Evolutionary conservation across 2,113 vertebrate genomes (phyloP).

Genomic region (Thomomys bottae): DNA sequence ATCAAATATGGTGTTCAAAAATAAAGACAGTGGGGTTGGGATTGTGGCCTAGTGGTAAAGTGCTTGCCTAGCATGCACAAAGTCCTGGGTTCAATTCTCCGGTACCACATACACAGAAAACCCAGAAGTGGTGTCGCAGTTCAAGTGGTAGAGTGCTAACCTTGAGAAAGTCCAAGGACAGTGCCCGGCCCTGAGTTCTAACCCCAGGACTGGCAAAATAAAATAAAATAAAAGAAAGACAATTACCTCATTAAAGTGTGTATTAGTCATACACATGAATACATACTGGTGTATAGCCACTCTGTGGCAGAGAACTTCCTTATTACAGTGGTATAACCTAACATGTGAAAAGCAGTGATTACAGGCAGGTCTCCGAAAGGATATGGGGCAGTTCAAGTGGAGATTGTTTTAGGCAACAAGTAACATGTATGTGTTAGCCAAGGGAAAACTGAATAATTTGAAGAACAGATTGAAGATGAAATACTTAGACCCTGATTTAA

Average conservation of each 20-base stretch:
- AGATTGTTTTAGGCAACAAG: not conserved
- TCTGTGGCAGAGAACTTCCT: not conserved
- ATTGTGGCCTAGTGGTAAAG: too few relatives aligned
- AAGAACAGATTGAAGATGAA: not conserved
- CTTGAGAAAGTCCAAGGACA: too few relatives aligned
- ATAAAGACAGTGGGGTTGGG: too few relatives aligned
- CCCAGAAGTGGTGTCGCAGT: too few relatives aligned
- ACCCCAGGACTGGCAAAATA: too few relatives aligned
- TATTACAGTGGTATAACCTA: not conserved
- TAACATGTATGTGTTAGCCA: not conserved
- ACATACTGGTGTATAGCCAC: not conserved
- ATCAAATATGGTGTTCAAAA: not conserved
- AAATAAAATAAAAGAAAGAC: not conserved
- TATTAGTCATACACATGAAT: not conserved
- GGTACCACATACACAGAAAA: too few relatives aligned
- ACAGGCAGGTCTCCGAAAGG: not conserved
- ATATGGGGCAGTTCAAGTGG: not conserved
- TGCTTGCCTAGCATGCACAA: too few relatives aligned
- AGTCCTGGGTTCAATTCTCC: too few relatives aligned
- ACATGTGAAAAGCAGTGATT: not conserved
- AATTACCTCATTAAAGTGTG: not conserved
- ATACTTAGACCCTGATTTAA: not conserved
- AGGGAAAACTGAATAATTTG: not conserved
- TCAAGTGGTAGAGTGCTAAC: too few relatives aligned
- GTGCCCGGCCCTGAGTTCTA: too few relatives aligned